These are phyloP conservation scores for Aurelia sp. DNA, from an alignment of 30 jellyfish, hydroid and myxozoan genomes.

Conservation along the genomic window DNA sequence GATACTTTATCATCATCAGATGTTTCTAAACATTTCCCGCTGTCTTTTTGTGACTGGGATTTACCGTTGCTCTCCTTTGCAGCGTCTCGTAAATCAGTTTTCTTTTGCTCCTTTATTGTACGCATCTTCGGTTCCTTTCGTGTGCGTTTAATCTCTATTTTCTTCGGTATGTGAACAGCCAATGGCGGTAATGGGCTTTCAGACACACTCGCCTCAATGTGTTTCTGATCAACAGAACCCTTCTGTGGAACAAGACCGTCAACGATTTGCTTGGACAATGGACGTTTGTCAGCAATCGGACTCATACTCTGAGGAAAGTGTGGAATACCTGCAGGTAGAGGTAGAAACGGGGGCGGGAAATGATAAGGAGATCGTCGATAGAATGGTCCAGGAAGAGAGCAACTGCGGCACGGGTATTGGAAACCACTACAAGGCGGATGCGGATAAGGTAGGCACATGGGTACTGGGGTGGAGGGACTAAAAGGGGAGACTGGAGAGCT, in stretches of 20 bases:
- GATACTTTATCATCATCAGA: not conserved
- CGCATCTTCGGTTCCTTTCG: not conserved
- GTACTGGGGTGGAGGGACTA: constrained; percentile 56
- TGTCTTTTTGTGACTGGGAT: not conserved
- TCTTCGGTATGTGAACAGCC: not conserved
- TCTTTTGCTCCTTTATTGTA: not conserved
- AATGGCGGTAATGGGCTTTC: not conserved
- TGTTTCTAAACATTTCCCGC: not conserved
- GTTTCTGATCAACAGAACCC: not conserved
- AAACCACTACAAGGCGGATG: constrained; percentile 17
- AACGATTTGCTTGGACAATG: not conserved
- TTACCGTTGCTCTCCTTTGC: not conserved
- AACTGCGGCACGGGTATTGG: constrained; percentile 37
- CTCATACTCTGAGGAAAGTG: not conserved
- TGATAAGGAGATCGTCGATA: constrained; percentile 43
- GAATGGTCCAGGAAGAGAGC: constrained; percentile 52
- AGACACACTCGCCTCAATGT: not conserved
- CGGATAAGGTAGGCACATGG: constrained; percentile 51
- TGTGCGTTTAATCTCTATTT: not conserved
- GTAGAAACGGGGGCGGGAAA: constrained; percentile 18
- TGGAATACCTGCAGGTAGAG: constrained; percentile 20
- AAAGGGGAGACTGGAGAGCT: constrained; percentile 50
- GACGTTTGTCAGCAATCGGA: not conserved
- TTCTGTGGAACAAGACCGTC: not conserved
- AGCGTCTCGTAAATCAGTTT: not conserved